These are phyloP conservation scores for Sebastes oblongus DNA, from an alignment of 2,797 vertebrate genomes.

Conservation along the genomic window DNA sequence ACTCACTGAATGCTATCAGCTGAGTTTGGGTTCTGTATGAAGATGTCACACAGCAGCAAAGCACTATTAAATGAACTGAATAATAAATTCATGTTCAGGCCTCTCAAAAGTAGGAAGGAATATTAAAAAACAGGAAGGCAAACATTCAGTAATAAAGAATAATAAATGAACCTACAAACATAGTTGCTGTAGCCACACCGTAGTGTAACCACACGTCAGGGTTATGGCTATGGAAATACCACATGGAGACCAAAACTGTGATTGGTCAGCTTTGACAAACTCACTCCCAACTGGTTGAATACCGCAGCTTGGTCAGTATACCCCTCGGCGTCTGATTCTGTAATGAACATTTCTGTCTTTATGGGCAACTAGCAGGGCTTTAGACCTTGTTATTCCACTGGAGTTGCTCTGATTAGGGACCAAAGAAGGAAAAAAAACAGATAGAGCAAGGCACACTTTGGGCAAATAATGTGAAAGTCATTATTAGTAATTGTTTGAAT, in stretches of 20 bases:
- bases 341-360: background rate
- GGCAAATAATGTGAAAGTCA: background rate
- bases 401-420: background rate
- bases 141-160: background rate
- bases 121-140: background rate
- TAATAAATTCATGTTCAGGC: background rate
- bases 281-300: no score
- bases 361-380: background rate
- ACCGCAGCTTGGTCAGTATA: background rate
- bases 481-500: background rate
- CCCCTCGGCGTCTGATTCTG: no score
- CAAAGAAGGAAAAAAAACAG: background rate
- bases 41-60: background rate
- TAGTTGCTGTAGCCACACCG: background rate
- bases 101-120: background rate
- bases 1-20: background rate
- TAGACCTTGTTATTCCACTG: background rate
- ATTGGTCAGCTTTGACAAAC: no score
- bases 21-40: background rate
- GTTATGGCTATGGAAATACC: background rate
- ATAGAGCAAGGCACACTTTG: background rate
- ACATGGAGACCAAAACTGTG: background rate
- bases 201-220: background rate
- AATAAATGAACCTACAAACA: no score
- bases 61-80: background rate